Evolutionary conservation across 2,888 invertebrate genomes (phyloP).

Genomic region (Amblyjoppa proteus): DNA sequence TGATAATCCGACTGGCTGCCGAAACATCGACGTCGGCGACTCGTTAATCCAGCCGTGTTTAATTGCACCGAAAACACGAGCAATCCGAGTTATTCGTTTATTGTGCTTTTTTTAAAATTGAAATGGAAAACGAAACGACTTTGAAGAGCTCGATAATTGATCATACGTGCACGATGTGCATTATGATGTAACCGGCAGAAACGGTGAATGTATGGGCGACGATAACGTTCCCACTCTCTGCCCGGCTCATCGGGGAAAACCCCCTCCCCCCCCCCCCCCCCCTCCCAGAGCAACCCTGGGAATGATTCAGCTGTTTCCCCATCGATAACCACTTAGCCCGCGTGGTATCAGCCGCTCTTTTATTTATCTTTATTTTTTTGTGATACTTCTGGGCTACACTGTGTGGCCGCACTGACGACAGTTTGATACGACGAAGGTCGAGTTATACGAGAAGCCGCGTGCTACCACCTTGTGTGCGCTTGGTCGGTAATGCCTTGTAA

Average conservation of each 20-base stretch:
- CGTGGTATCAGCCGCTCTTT: slow-evolving; percentile 2
- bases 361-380: slow-evolving; percentile 1
- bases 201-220: slow-evolving; percentile 12
- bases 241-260: slow-evolving; percentile 27
- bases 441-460: background rate
- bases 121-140: slow-evolving; percentile 13
- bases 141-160: slow-evolving; percentile 27
- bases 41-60: slow-evolving; percentile 43
- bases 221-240: background rate
- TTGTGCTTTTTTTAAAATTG: background rate
- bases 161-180: slow-evolving; percentile 13
- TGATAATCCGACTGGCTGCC: background rate
- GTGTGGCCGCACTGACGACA: slow-evolving; percentile 1
- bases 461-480: background rate
- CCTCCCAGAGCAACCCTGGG: background rate
- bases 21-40: background rate
- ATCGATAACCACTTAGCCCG: slow-evolving; percentile 24
- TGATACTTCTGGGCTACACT: background rate
- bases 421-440: slow-evolving; percentile 14
- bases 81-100: background rate
- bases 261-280: background rate
- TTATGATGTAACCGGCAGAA: background rate
- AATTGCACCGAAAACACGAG: slow-evolving; percentile 28
- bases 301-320: slow-evolving; percentile 41
- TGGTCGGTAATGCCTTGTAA: background rate